Conservation (phyloP, 2,888 invertebrate species). For the Lithophane ornitopus region DNA sequence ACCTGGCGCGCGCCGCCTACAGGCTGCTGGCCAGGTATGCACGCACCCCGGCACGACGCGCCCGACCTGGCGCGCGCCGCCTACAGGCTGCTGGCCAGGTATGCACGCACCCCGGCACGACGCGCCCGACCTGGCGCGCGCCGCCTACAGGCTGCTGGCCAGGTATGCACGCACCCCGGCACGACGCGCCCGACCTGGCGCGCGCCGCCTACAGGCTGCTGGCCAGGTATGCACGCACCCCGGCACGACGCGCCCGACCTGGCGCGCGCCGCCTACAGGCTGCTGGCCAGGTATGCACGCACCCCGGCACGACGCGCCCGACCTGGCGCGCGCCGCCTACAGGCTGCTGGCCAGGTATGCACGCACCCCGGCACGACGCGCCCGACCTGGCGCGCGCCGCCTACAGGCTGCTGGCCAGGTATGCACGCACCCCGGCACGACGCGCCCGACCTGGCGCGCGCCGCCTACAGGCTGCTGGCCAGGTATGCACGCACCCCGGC, state of each 20-base stretch:
- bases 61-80: no score
- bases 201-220: slow-evolving; percentile 65
- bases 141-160: slow-evolving; percentile 11
- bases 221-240: slow-evolving; percentile 69
- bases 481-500: slow-evolving; percentile 61
- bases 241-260: slow-evolving; percentile 76
- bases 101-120: background rate
- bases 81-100: no score
- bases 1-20: background rate
- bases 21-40: slow-evolving; percentile 7
- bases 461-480: slow-evolving; percentile 84
- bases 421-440: slow-evolving; percentile 27
- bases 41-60: background rate
- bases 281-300: slow-evolving; percentile 77
- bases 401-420: slow-evolving; percentile 82
- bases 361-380: slow-evolving; percentile 61
- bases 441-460: slow-evolving; percentile 82
- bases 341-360: slow-evolving; percentile 17
- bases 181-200: no score
- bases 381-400: slow-evolving; percentile 84
- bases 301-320: slow-evolving; percentile 46
- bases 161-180: background rate
- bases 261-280: slow-evolving; percentile 82
- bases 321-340: slow-evolving; percentile 41
- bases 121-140: background rate